Percentiles rank a stretch among this genome's conserved stretches.
phyloP scores from a whole-genome alignment of 2,888 invertebrate genomes.

The Pseudococcus viburni region DNA sequence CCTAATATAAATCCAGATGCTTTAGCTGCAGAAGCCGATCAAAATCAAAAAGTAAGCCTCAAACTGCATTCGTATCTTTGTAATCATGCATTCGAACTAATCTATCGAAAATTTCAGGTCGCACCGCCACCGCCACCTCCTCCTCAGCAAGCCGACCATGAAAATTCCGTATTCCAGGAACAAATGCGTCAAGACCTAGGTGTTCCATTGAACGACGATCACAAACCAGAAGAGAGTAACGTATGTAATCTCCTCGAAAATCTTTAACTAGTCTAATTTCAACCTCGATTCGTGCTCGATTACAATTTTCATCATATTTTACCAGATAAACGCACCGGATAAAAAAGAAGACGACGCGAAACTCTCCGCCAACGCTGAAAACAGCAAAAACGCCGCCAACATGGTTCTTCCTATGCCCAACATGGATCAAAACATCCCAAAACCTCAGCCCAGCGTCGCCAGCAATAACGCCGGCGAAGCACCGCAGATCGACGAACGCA shows the following conservation, averaged over 20 bases:
- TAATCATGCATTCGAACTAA: background rate
- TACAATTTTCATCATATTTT: background rate
- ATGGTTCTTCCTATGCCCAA: constrained; percentile 32
- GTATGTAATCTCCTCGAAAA: background rate
- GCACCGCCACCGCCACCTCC: constrained; percentile 18
- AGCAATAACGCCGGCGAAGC: constrained; percentile 27
- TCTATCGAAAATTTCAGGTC: background rate
- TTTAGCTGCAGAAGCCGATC: constrained; percentile 67
- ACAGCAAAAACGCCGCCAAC: background rate
- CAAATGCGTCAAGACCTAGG: constrained; percentile 25
- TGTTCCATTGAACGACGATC: background rate
- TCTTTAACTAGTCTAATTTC: background rate
- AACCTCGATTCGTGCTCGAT: background rate
- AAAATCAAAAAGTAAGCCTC: background rate
- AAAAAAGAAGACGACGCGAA: constrained; percentile 23
- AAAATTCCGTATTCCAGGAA: background rate
- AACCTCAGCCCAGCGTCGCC: constrained; percentile 21
- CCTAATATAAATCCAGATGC: constrained; percentile 70
- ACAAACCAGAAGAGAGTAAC: constrained; percentile 23
- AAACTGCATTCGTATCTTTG: background rate
- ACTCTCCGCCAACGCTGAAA: background rate
- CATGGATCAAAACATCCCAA: background rate
- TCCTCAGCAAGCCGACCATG: background rate
- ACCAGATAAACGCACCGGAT: constrained; percentile 50
- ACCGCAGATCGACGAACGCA: constrained; percentile 6